Percentiles rank a stretch among this genome's conserved stretches.
These are phyloP conservation scores for Pelobates cultripes DNA, from an alignment of 2,797 vertebrate species.

Conservation along the genomic window DNA sequence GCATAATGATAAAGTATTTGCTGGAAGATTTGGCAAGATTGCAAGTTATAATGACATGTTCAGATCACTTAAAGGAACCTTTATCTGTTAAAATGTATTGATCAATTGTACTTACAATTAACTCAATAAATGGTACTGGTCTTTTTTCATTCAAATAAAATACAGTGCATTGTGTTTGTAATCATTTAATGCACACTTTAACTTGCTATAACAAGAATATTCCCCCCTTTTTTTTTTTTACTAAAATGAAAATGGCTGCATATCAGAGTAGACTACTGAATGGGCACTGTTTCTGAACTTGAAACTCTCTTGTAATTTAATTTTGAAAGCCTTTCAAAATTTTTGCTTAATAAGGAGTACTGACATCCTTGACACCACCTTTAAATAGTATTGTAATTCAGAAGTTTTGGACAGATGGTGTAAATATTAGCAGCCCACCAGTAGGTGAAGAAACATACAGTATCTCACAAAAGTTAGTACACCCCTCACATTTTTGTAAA, in stretches of 20 bases:
- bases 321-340: background rate
- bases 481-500: no score
- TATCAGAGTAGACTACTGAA: background rate
- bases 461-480: no score
- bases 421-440: no score
- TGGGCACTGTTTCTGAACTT: background rate
- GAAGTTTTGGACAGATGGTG: background rate
- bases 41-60: conserved; percentile 13
- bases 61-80: conserved; percentile 12
- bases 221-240: background rate
- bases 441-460: no score
- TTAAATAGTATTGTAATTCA: background rate
- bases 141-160: conserved; percentile 6
- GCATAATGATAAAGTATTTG: conserved; percentile 10
- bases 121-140: conserved; percentile 16
- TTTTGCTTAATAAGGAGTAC: background rate
- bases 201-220: background rate
- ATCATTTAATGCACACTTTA: conserved; percentile 12
- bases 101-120: conserved; percentile 18
- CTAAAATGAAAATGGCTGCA: background rate
- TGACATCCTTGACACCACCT: background rate
- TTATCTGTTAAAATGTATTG: conserved; percentile 18
- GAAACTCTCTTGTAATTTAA: background rate
- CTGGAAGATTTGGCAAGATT: conserved; percentile 10
- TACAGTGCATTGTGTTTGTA: background rate